These are phyloP conservation scores for Muntiacus muntjak DNA, from an alignment of 2,113 vertebrate genomes.

Conservation along the genomic window DNA sequence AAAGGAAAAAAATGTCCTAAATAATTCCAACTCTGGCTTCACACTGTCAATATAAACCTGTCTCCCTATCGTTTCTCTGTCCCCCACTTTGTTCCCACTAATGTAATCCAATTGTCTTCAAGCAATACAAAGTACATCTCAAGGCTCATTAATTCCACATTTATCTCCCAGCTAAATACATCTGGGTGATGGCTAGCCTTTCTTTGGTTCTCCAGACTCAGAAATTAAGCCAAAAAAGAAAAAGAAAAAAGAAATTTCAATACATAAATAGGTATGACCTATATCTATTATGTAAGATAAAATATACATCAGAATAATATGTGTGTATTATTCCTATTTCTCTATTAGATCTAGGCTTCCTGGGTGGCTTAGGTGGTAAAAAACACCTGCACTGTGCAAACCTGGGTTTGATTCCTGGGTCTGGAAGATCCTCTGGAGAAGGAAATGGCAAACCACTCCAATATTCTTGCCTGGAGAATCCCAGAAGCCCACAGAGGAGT, in stretches of 20 bases:
- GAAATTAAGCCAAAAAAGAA: not conserved
- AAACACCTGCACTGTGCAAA: not conserved
- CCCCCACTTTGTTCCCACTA: not conserved
- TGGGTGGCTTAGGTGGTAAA: not conserved
- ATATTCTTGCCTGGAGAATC: not conserved
- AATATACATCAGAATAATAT: not conserved
- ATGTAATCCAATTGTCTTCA: not conserved
- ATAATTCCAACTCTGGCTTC: not conserved
- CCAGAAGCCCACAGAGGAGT: not conserved
- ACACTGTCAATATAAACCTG: not conserved
- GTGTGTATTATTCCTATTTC: not conserved
- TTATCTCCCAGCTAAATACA: not conserved
- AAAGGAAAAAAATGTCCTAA: not conserved
- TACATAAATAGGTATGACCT: not conserved
- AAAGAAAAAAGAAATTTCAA: not conserved
- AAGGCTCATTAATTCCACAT: not conserved
- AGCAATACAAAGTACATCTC: not conserved
- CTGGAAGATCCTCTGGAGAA: not conserved
- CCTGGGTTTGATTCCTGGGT: accelerated
- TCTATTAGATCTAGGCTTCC: not conserved
- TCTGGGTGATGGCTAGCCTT: not conserved
- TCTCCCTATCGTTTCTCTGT: not conserved
- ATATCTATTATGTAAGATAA: not conserved
- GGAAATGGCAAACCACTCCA: not conserved
- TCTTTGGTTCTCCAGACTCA: not conserved